Percentiles rank a stretch among this genome's conserved stretches.
phyloP scores from a whole-genome alignment of 2,797 vertebrate species.

The Denticeps clupeoides region DNA sequence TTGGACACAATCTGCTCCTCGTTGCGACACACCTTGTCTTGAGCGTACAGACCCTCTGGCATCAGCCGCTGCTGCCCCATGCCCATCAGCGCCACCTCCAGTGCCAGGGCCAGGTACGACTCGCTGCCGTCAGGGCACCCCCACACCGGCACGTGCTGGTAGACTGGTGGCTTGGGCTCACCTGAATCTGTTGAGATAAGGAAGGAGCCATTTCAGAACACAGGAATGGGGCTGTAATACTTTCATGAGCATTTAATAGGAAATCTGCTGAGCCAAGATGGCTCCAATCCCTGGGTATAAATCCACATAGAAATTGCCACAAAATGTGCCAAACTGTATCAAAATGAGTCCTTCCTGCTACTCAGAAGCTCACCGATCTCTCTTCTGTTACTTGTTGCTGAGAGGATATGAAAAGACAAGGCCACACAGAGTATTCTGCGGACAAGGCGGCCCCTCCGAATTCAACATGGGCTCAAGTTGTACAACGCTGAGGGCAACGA shows the following conservation, averaged over 20 bases:
- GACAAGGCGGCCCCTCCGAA: too few relatives aligned
- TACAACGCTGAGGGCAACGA: not conserved
- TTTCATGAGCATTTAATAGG: too few relatives aligned
- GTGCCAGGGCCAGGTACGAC: conserved; percentile 86
- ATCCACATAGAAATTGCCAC: too few relatives aligned
- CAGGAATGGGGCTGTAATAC: not conserved
- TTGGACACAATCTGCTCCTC: conserved; percentile 91
- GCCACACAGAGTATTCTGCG: too few relatives aligned
- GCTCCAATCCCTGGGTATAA: too few relatives aligned
- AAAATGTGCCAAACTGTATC: too few relatives aligned
- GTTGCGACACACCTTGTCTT: conserved; percentile 95
- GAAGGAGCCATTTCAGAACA: not conserved
- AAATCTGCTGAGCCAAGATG: too few relatives aligned
- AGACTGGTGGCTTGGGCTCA: conserved; percentile 80
- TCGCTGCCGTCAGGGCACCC: conserved; percentile 68
- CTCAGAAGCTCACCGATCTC: too few relatives aligned
- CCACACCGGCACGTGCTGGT: conserved; percentile 81
- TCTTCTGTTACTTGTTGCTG: too few relatives aligned
- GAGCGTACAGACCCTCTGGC: conserved; percentile 92
- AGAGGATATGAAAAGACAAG: too few relatives aligned
- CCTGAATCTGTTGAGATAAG: conserved; percentile 59
- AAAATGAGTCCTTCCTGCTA: too few relatives aligned
- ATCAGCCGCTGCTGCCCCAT: conserved; percentile 97
- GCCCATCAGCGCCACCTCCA: conserved; percentile 94
- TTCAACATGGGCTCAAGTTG: too few relatives aligned